phyloP scores from a whole-genome alignment of 2,797 vertebrate genomes.

The Cygnus olor region DNA sequence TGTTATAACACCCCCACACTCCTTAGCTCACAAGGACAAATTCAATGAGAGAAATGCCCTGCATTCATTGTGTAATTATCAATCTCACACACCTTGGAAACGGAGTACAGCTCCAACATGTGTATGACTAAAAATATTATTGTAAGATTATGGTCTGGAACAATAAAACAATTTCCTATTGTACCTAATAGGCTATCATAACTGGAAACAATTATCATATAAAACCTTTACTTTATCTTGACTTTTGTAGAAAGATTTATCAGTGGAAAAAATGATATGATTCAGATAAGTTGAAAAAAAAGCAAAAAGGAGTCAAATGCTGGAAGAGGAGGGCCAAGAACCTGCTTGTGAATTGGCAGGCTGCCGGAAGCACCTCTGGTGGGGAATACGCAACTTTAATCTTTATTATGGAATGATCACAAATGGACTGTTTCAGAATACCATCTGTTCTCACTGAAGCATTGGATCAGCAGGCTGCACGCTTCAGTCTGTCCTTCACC shows the following conservation, averaged over 20 bases:
- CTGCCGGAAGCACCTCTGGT: slow-evolving; percentile 66
- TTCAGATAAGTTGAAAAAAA: slow-evolving; percentile 27
- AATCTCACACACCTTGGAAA: slow-evolving; percentile 62
- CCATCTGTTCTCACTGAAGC: slow-evolving; percentile 81
- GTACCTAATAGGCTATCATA: slow-evolving; percentile 21
- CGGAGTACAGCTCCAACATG: slow-evolving; percentile 8
- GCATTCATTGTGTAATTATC: slow-evolving; percentile 63
- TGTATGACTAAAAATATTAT: slow-evolving; percentile 51
- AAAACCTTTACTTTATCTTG: slow-evolving; percentile 28
- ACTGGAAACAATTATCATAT: slow-evolving; percentile 8
- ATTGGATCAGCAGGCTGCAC: slow-evolving; percentile 61
- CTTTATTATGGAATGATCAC: slow-evolving; percentile 77
- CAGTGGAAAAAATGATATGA: not conserved
- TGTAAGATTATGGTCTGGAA: slow-evolving; percentile 53
- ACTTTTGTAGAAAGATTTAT: slow-evolving; percentile 49
- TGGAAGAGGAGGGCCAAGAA: slow-evolving; percentile 65
- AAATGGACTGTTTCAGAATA: slow-evolving; percentile 72
- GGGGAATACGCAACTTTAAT: slow-evolving; percentile 77
- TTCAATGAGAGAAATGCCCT: slow-evolving; percentile 51
- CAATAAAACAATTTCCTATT: slow-evolving; percentile 36
- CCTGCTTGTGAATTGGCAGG: slow-evolving; percentile 53
- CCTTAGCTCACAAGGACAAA: slow-evolving; percentile 61
- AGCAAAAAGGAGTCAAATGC: slow-evolving; percentile 7
- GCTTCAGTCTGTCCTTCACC: slow-evolving; percentile 72
- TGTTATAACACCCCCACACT: slow-evolving; percentile 56